A percentile compares a stretch with the other conserved stretches of the same genome.
Evolutionary conservation across 1,140 invertebrate species (phyloP).

Genomic region (Prorops nasuta): DNA sequence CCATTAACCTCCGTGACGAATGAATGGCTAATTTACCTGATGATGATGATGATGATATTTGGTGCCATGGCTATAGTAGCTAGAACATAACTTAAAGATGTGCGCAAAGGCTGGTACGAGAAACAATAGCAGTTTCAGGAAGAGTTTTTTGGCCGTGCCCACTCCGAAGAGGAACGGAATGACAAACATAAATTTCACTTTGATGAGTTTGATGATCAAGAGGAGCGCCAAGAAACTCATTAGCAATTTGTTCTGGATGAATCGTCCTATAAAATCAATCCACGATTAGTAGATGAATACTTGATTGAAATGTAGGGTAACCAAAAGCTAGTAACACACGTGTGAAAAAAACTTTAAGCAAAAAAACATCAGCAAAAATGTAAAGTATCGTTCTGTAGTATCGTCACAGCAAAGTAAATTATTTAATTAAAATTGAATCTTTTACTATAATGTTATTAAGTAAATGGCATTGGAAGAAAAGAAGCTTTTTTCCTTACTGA

Average conservation of each 20-base stretch:
- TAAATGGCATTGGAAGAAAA: slow-evolving; percentile 4
- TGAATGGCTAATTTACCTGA: slow-evolving; percentile 31
- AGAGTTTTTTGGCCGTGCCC: slow-evolving; percentile 76
- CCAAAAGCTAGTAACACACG: too few relatives aligned
- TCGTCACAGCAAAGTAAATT: background rate
- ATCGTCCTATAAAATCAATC: slow-evolving; percentile 62
- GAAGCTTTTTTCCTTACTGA: slow-evolving; percentile 61
- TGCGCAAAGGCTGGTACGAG: slow-evolving; percentile 77
- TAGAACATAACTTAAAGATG: slow-evolving; percentile 80
- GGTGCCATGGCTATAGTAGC: slow-evolving; percentile 73
- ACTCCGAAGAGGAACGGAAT: slow-evolving; percentile 73
- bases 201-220: slow-evolving; percentile 76
- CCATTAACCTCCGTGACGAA: background rate
- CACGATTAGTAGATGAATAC: too few relatives aligned
- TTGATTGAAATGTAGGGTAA: too few relatives aligned
- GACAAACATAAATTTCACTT: slow-evolving; percentile 73
- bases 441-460: background rate
- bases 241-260: slow-evolving; percentile 72
- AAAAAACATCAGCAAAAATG: background rate
- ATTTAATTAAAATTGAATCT: background rate
- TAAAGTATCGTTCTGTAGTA: background rate
- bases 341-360: background rate
- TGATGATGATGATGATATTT: slow-evolving; percentile 79
- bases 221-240: slow-evolving; percentile 71
- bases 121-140: slow-evolving; percentile 77